Evolutionary conservation across 2,797 vertebrate species (phyloP), one percentile per base, ranked within the genome.

Genomic region (Myotis daubentonii): DNA sequence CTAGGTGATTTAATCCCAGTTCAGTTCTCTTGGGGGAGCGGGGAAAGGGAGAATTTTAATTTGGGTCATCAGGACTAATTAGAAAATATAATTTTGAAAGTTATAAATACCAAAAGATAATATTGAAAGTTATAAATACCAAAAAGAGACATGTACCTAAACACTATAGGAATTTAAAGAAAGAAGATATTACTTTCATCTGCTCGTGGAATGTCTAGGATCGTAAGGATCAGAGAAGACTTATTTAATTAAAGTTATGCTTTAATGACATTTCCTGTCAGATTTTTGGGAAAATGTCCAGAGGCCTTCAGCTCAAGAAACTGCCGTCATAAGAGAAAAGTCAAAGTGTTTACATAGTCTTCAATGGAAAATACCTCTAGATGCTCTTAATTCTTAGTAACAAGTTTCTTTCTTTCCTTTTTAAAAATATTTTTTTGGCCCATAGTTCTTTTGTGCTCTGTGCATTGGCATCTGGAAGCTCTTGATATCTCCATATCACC

Each of bases 91-190:
- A 72, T 60, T 89, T 51, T 84, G 9, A 44, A 87, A 49, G n/a
- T 66, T n/a, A 5, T 78, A 70, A 82, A 10, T 93, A 68, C 49
- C 51, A 19, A 87, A 94, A 90, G 44, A 44, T 44, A 44, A 81
- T 30, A 36, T 72, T 87, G 9, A 41, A 87, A 49, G n/a, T 66
- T n/a, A 5, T 78, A 76, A 82, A 10, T 93, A 68, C 49, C 51
- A 19, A 87, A 94, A 91, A 53, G 44, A 88, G 13, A 47, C 23
- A 74, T 25, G 8, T 60, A 72, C 60, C 7, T 83, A 91, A 87
- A 44, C 72, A 75, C 11, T 87, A 19, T 53, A 75, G 53, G 53
- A 89, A 86, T 89, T 96, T 92, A 92, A 89, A 76, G 92, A 75
- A 85, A 51, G 75, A 86, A 76, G 70, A 76, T 85, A 15, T 16